Percentiles rank a stretch among this genome's conserved stretches.
phyloP scores from a whole-genome alignment of 2,888 invertebrate species.

The Zhengitettix transpicula region DNA sequence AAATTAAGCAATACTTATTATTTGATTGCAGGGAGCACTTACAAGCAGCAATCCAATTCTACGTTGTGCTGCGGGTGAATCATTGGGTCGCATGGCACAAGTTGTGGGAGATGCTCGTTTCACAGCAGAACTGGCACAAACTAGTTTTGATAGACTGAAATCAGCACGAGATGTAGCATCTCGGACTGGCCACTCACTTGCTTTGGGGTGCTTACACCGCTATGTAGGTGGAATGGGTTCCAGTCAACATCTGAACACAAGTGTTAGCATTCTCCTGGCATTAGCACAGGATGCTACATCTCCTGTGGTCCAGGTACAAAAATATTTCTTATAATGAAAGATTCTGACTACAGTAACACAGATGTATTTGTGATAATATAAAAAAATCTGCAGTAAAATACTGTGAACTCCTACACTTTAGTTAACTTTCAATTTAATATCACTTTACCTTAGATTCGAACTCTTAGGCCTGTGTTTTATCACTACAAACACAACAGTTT shows the following conservation, averaged over 20 bases:
- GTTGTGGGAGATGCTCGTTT: conserved; percentile 74
- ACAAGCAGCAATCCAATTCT: conserved; percentile 61
- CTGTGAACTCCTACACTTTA: no score
- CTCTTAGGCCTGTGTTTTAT: no score
- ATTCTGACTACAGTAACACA: no score
- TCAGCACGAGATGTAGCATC: conserved; percentile 75
- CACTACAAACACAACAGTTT: no score
- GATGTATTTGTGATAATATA: no score
- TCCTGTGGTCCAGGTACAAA: conserved; percentile 73
- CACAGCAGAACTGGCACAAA: conserved; percentile 77
- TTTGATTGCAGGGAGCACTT: conserved; percentile 39
- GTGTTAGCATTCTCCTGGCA: conserved; percentile 85
- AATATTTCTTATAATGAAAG: background rate
- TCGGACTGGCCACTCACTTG: conserved; percentile 74
- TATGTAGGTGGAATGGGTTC: conserved; percentile 94
- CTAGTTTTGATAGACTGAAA: conserved; percentile 74
- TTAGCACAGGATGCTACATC: conserved; percentile 86
- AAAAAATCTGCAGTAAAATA: no score
- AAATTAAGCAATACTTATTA: background rate
- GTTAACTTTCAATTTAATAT: no score
- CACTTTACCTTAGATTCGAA: no score
- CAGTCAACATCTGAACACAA: conserved; percentile 84
- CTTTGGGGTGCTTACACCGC: conserved; percentile 89
- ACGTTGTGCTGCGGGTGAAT: conserved; percentile 89
- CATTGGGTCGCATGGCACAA: conserved; percentile 83